Base-by-base conservation (phyloP, 2,888 invertebrate species). In the Esperia sulphurella region DNA sequence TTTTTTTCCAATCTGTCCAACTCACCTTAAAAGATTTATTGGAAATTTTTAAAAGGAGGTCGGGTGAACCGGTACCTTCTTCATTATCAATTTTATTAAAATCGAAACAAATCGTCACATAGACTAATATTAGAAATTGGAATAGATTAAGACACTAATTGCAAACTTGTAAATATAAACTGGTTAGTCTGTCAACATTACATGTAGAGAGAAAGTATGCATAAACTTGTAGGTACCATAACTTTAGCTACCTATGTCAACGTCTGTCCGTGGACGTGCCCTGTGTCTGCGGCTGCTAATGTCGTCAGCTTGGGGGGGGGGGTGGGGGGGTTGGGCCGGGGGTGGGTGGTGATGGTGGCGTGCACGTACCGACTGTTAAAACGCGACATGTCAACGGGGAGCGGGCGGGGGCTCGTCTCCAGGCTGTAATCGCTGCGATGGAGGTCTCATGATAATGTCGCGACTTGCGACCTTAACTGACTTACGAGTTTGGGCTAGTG, bases 201-300 rank as follows among this genome's bases (percentile, higher is more conserved):
- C 5, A 21, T 21, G 5, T 21, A 21, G 21, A 21, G 21, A 21
- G 3, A 21, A 21, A 21, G 3, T 21, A 21, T 21, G 21, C 21
- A 21, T 5, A 21, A 21, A 21, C 21, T 21, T 21, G 21, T 21
- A 3, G 41, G n/a, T 29, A 29, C 14, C 47, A 61, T 67, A 65
- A 63, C 63, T 69, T 63, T 68, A 76, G 71, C 67, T 75, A 71
- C 68, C 65, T 81, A 80, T 70, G 79, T 79, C 76, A 79, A 72
- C 81, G 81, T 78, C 78, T 79, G 77, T 78, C 72, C 68, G 77
- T 71, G 59, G 73, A 79, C 82, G 79, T 84, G 84, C 83, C 82
- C 80, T 81, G 80, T 80, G 87, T 87, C 87, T 86, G 87, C 80
- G 86, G 85, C 83, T 82, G 84, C 84, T 88, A 88, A 88, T 85